Conservation (phyloP, 1,140 invertebrate species). For the Harlomillsia oculata region DNA sequence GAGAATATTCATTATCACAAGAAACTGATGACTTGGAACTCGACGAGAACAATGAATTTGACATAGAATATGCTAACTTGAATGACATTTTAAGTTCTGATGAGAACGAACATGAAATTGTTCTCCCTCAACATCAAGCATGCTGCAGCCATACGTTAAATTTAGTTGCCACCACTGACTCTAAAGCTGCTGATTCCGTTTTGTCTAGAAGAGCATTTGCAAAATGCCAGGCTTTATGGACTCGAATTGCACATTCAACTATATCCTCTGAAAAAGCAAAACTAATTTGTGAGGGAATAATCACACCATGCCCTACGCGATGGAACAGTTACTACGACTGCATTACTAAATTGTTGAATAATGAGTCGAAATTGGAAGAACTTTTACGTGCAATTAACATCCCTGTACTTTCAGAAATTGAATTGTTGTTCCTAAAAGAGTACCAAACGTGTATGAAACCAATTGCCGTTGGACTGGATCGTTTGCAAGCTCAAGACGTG, state of each 20-base stretch:
- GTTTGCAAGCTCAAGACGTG: conserved; percentile 8
- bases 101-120: background rate
- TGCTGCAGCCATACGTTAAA: conserved; percentile 13
- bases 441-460: conserved; percentile 6
- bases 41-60: no score
- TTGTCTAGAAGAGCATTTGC: background rate
- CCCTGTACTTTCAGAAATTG: background rate
- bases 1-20: no score
- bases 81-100: no score
- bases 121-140: conserved; percentile 4
- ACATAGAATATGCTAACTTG: no score
- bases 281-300: background rate
- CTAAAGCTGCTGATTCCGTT: background rate
- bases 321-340: conserved; percentile 15
- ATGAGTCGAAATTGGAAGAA: background rate
- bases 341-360: background rate
- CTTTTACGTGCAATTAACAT: background rate
- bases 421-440: conserved; percentile 1
- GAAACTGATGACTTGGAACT: no score
- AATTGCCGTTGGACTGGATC: conserved; percentile 7
- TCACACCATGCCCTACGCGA: background rate
- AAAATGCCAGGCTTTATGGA: conserved; percentile 8
- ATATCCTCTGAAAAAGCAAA: background rate
- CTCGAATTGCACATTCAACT: background rate
- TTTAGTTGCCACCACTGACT: conserved; percentile 2